Conservation (phyloP, 2,888 invertebrate genomes). For the Aleiodes testaceus region DNA sequence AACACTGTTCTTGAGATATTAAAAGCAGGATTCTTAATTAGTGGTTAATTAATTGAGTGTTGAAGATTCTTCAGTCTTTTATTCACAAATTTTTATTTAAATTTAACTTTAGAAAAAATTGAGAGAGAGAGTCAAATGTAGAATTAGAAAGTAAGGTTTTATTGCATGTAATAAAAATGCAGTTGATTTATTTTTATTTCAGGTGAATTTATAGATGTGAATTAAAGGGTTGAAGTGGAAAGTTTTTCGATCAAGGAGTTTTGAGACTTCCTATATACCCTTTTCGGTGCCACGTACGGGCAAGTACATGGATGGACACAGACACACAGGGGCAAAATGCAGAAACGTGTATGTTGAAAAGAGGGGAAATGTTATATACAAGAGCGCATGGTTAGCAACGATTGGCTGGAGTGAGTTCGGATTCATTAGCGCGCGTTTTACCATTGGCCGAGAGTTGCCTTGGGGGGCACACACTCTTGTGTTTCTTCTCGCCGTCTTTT, state of each 20-base stretch:
- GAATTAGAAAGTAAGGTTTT: no score
- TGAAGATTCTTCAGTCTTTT: no score
- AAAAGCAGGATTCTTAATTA: not conserved
- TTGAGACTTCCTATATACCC: conserved; percentile 21
- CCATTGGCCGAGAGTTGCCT: conserved; percentile 59
- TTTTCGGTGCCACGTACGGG: conserved; percentile 24
- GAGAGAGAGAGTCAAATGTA: no score
- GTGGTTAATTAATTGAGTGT: no score
- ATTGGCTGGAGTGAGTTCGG: conserved; percentile 65
- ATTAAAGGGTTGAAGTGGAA: conserved; percentile 29
- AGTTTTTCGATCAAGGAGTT: conserved; percentile 38
- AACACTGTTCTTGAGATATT: not conserved
- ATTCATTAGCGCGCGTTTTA: conserved; percentile 66
- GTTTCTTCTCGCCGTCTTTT: conserved; percentile 31
- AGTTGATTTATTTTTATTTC: conserved; percentile 8
- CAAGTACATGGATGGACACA: conserved; percentile 31
- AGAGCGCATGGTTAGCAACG: conserved; percentile 47
- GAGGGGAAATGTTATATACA: conserved; percentile 25
- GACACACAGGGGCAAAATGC: conserved; percentile 10
- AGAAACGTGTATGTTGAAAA: not conserved
- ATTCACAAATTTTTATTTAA: no score
- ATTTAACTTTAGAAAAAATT: no score
- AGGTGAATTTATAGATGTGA: not conserved
- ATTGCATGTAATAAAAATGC: no score
- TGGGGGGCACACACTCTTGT: conserved; percentile 29